These are phyloP conservation scores for Drosophila limbata DNA, from an alignment of 2,888 invertebrate genomes.

Conservation along the genomic window DNA sequence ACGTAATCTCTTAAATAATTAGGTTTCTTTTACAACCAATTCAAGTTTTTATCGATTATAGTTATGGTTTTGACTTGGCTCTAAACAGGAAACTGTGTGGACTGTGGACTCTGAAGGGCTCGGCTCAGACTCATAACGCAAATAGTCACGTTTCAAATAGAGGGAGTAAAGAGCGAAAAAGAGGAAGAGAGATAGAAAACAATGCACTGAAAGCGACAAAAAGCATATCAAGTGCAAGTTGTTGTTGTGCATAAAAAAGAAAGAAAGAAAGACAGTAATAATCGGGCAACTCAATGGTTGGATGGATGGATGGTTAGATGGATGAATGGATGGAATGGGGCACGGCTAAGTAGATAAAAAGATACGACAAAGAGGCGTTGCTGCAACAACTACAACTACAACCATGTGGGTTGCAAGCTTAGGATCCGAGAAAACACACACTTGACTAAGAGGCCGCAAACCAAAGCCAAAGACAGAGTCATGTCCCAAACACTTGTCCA, in stretches of 20 bases:
- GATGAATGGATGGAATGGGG: constrained; percentile 7
- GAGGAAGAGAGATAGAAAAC: neutral
- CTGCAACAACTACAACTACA: constrained; percentile 22
- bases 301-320: constrained; percentile 5
- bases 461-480: constrained; percentile 43
- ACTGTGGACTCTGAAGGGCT: constrained; percentile 39
- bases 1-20: too few species aligned
- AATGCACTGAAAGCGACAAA: constrained; percentile 44
- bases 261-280: constrained; percentile 56
- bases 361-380: constrained; percentile 63
- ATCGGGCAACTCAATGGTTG: constrained; percentile 41
- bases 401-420: constrained; percentile 27
- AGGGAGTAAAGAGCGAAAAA: neutral
- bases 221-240: constrained; percentile 71
- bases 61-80: constrained; percentile 7
- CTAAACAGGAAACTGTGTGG: constrained; percentile 28
- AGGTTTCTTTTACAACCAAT: neutral
- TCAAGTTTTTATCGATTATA: constrained; percentile 32
- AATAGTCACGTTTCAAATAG: constrained; percentile 68
- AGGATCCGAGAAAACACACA: constrained; percentile 49
- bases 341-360: constrained; percentile 67
- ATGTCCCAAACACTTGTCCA: constrained; percentile 61
- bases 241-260: constrained; percentile 19
- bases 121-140: constrained; percentile 46
- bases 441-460: constrained; percentile 59